Base-by-base conservation (phyloP, 2,888 invertebrate species). In the Agriopis leucophaearia region DNA sequence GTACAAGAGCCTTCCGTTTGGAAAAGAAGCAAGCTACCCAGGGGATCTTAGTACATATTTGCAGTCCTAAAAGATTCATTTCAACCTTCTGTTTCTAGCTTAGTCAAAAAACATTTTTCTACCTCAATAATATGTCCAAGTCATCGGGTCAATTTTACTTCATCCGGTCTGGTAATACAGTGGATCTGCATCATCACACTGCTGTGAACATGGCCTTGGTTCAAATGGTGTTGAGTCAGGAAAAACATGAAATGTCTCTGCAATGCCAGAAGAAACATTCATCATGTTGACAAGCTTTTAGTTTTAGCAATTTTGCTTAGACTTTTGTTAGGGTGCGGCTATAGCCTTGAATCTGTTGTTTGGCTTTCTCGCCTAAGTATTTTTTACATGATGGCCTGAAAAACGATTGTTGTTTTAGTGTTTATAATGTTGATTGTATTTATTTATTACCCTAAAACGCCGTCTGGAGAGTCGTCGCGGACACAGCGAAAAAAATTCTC, bases 141-240 rank as follows among this genome's bases (percentile, higher is more conserved):
- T 72, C 74, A 73, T 60, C 63, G 66, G 71, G 66, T 71, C 62
- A 74, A 65, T 67, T 63, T 66, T 38, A 57, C 52, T 64, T 69
- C 64, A 63, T 63, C 68, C 70, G 66, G 72, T 56, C 52, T 63
- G 66, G 69, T 52, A 50, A 38, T 45, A 51, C 50, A 42, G 51
- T 27, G 45, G 55, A 52, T 62, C 38, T 70, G 66, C 65, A 52
- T 68, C 77, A 79, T 77, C 76, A 78, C 77, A 69, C 64, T 66
- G 75, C 77, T 76, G 80, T 75, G 76, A 73, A 69, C 74, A 66
- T 78, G 81, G 75, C 82, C 81, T 81, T 80, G 81, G 74, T 70
- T 74, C 67, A 70, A 75, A 73, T 70, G 60, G 50, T 64, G 70
- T 66, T 64, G 70, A 70, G 72, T 71, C 57, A 71, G 76, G 74